phyloP scores from a whole-genome alignment of 1,140 invertebrate genomes.

The Calycopis cecrops region DNA sequence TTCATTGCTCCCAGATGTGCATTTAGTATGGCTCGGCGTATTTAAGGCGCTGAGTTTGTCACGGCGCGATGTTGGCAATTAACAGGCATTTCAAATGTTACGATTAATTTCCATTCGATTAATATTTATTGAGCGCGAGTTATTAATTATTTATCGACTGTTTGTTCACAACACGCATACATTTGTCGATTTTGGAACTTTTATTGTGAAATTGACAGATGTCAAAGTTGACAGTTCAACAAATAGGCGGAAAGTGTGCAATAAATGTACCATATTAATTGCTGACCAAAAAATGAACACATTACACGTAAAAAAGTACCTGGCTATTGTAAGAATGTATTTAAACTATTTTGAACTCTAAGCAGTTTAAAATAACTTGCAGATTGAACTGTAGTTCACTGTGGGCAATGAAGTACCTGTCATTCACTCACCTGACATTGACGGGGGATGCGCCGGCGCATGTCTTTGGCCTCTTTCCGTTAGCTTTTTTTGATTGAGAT shows the following conservation, averaged over 20 bases:
- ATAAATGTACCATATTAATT: neutral
- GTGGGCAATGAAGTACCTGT: conserved; percentile 27
- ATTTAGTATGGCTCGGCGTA: conserved; percentile 50
- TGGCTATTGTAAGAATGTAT: neutral
- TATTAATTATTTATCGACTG: too few relatives aligned
- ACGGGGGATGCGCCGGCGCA: conserved; percentile 28
- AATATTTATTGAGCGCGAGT: neutral
- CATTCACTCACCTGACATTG: conserved; percentile 29
- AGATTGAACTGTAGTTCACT: neutral
- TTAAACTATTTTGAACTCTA: neutral
- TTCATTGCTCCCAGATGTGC: conserved; percentile 72
- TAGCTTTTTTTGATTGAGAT: conserved; percentile 15
- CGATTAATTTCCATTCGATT: conserved; percentile 12
- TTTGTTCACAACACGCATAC: neutral
- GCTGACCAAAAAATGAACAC: neutral
- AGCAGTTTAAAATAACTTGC: neutral
- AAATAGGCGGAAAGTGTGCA: neutral
- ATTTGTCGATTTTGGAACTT: neutral
- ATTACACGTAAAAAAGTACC: neutral
- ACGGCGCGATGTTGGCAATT: conserved; percentile 53
- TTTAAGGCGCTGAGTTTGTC: conserved; percentile 44
- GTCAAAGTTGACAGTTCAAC: too few relatives aligned
- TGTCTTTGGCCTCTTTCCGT: conserved; percentile 10
- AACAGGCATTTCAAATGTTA: conserved; percentile 35
- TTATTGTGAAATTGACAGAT: neutral